Conservation (phyloP, 2,888 invertebrate genomes). For the Rotaria socialis region DNA sequence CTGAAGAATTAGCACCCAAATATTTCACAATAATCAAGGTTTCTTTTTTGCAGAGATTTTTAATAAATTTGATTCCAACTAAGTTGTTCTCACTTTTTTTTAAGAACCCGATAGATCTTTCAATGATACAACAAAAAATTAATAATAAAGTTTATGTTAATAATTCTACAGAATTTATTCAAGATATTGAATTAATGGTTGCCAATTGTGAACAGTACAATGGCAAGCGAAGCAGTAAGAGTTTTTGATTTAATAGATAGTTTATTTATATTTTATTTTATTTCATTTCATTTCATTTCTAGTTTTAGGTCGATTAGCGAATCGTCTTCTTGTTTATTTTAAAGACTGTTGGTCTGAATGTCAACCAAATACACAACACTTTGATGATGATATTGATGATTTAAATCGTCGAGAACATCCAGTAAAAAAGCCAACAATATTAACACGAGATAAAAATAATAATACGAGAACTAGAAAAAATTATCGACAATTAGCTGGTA, state of each 20-base stretch:
- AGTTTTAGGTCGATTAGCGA: constrained; percentile 17
- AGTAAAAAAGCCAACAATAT: background rate
- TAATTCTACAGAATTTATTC: constrained; percentile 37
- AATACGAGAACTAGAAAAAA: constrained; percentile 15
- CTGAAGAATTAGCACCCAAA: constrained; percentile 43
- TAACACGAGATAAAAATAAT: constrained; percentile 21
- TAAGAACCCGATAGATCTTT: constrained; percentile 45
- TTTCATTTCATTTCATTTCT: background rate
- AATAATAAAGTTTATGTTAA: constrained; percentile 44
- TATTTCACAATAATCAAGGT: constrained; percentile 44
- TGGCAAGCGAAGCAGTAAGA: constrained; percentile 43
- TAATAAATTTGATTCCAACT: too few species aligned
- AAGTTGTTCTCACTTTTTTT: too few species aligned
- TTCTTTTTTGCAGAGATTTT: too few species aligned
- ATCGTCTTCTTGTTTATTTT: constrained; percentile 12
- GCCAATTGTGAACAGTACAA: constrained; percentile 45
- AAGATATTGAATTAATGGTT: constrained; percentile 44
- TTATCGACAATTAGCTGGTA: constrained; percentile 33
- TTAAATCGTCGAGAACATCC: background rate
- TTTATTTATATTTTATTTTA: background rate
- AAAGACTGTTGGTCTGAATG: constrained; percentile 35
- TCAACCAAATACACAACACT: background rate
- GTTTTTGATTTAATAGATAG: background rate
- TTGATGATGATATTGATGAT: constrained; percentile 22
- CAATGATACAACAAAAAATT: constrained; percentile 42